These are phyloP conservation scores for Oegoconia quadripuncta DNA, from an alignment of 2,888 invertebrate species.

Conservation along the genomic window DNA sequence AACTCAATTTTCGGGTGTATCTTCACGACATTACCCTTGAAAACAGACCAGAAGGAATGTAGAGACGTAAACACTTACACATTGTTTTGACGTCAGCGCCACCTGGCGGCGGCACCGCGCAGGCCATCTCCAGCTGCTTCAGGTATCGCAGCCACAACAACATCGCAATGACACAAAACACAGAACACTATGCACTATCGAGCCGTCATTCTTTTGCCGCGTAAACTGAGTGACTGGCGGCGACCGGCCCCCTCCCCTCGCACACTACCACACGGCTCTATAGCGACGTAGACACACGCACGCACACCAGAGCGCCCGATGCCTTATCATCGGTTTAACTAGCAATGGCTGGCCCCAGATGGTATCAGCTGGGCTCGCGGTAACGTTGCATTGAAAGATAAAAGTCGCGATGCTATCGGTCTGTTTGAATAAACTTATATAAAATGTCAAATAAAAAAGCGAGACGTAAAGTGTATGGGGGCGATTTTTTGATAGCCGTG, in stretches of 20 bases:
- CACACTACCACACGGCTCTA: slow-evolving; percentile 21
- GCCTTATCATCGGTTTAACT: slow-evolving; percentile 77
- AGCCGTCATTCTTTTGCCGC: slow-evolving; percentile 76
- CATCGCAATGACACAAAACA: slow-evolving; percentile 51
- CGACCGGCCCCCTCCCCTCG: slow-evolving; percentile 59
- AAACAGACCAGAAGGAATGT: neutral
- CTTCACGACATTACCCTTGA: neutral
- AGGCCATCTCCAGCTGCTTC: slow-evolving; percentile 69
- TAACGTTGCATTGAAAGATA: slow-evolving; percentile 79
- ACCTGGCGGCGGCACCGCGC: slow-evolving; percentile 56
- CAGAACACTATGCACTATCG: slow-evolving; percentile 32
- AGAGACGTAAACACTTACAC: slow-evolving; percentile 50
- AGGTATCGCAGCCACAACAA: slow-evolving; percentile 73
- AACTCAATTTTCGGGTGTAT: neutral
- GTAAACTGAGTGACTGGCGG: slow-evolving; percentile 74
- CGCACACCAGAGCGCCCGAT: slow-evolving; percentile 58
- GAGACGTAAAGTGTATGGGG: slow-evolving; percentile 55
- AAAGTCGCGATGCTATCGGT: slow-evolving; percentile 74
- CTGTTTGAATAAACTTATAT: slow-evolving; percentile 79
- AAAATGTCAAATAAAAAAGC: slow-evolving; percentile 79
- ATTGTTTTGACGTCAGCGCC: slow-evolving; percentile 73
- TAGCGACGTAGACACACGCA: slow-evolving; percentile 20
- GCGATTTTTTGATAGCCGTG: slow-evolving; percentile 64
- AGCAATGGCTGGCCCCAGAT: slow-evolving; percentile 77
- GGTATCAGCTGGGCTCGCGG: slow-evolving; percentile 73